Conservation (phyloP, 2,888 invertebrate species). For the Acrobasis consociella region DNA sequence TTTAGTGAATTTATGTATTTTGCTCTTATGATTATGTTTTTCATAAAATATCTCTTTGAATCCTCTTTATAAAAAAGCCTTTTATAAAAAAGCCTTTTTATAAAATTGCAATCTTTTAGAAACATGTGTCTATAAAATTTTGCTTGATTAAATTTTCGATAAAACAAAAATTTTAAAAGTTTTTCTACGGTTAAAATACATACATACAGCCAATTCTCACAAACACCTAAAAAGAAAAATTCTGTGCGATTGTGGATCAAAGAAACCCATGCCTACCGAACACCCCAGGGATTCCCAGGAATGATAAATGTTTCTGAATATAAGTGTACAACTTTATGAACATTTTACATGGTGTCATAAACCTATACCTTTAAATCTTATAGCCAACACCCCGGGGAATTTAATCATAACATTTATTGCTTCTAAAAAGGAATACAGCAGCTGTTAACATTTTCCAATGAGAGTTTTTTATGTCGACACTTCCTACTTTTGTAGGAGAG, state of each 20-base stretch:
- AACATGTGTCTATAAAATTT: too few relatives aligned
- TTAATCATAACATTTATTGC: conserved; percentile 28
- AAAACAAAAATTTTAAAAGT: too few relatives aligned
- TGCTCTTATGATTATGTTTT: conserved; percentile 1
- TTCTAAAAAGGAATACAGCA: conserved; percentile 27
- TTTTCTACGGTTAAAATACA: not conserved
- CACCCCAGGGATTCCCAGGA: not conserved
- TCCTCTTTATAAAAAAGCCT: not conserved
- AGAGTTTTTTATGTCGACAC: conserved; percentile 30
- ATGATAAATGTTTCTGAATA: conserved; percentile 5
- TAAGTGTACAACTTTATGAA: conserved; percentile 13
- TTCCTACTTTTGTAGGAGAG: conserved; percentile 23
- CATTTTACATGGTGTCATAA: conserved; percentile 11
- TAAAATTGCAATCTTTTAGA: not conserved
- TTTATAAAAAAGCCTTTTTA: not conserved
- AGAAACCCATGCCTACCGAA: not conserved
- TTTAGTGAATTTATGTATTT: conserved; percentile 6
- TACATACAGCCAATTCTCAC: not conserved
- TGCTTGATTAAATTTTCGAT: too few relatives aligned
- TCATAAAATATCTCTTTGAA: not conserved
- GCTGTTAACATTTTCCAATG: conserved; percentile 33
- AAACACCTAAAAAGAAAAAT: not conserved
- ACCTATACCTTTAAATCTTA: conserved; percentile 14
- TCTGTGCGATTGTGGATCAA: not conserved
- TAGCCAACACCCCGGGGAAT: conserved; percentile 21